Base-by-base conservation (phyloP, 2,797 vertebrate species). In the Poeciliopsis turneri region DNA sequence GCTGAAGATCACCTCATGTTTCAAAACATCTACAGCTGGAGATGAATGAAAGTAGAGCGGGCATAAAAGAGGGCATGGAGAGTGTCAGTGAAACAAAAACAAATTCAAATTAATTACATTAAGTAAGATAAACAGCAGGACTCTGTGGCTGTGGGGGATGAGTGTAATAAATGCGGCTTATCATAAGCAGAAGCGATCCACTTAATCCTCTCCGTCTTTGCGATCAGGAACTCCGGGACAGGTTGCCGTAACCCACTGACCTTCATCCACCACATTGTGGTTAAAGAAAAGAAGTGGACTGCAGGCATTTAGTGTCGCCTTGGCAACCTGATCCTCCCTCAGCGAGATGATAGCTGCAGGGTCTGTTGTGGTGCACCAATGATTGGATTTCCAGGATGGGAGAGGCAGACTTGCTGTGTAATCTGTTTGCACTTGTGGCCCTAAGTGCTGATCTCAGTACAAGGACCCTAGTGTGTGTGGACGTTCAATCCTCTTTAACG, bases 1-100 rank as follows among this genome's bases (percentile, higher is more conserved):
- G 0, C 97, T 99, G 95, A 99, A 99, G 94, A 99, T 98, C 87
- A 99, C 97, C 88, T 99, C 97, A 59, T 99, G 98, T 92, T 99
- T 99, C 93, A 99, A 85, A 80, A 99, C 96, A 74, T 99, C 98
- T 72, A 99, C 96, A 7, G 98, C 98, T 99, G 73, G 28, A 66
- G 70, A 55, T 12, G n/a, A 53, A 61, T 28, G 57, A 51, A 74
- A 80, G 72, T 82, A 82, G 66, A 82, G 76, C 81, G 77, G 72
- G 84, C 68, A 66, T 49, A 74, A 73, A 59, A 46, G 69, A n/a
- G 69, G 55, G 39, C 2, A 55, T 3, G 46, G 49, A 28, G 68
- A 55, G 61, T 2, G 45, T 4, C 78, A 74, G 73, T 59, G 70
- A 88, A 82, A 82, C 72, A 82, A 86, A 89, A 91, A 86, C 87